Base-by-base conservation (phyloP, 1,140 invertebrate species). In the Megathymus violae region DNA sequence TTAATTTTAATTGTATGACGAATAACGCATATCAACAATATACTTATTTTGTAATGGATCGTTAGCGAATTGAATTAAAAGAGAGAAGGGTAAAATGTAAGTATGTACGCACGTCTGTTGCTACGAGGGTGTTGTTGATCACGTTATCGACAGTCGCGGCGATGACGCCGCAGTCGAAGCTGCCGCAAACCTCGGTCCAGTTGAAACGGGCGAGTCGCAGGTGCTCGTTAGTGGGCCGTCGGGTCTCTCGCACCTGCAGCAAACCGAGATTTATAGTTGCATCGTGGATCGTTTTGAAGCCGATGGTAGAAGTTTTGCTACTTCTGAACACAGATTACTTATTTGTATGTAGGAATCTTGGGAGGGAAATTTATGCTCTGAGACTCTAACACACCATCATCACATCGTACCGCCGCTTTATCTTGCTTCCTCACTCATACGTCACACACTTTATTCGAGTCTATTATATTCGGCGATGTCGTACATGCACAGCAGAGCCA, bases 81-180 rank as follows among this genome's bases (percentile, higher is more conserved):
- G 4, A 50, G 52, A 25, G 19, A 58, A 36, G 11, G 27, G 11
- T 34, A 44, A 34, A 43, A 41, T 41, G 7, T 41, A 3, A 48
- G n/a, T 44, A 41, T 47, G 66, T 52, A 76, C 69, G 71, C 73
- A 82, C 81, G 5, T 74, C 63, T 46, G 65, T 65, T 5, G 59
- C 60, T 17, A 80, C 51, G 2, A 72, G 25, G 6, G 79, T 76
- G 0, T 17, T 47, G 34, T 87, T 82, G 5, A 85, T 11, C 61
- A 76, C 64, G 5, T 63, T 73, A 1, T 43, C 51, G 4, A 84
- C 48, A 0, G 67, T 50, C 0, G 47, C 22, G 0, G 63, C 15
- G 7, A 88, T 68, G 2, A 67, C 41, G 27, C 40, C 68, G 27
- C 85, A 85, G 40, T 84, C 68, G 17, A 66, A 50, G 0, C 46